Evolutionary conservation across 2,113 vertebrate species (phyloP).

Genomic region (Naja naja): DNA sequence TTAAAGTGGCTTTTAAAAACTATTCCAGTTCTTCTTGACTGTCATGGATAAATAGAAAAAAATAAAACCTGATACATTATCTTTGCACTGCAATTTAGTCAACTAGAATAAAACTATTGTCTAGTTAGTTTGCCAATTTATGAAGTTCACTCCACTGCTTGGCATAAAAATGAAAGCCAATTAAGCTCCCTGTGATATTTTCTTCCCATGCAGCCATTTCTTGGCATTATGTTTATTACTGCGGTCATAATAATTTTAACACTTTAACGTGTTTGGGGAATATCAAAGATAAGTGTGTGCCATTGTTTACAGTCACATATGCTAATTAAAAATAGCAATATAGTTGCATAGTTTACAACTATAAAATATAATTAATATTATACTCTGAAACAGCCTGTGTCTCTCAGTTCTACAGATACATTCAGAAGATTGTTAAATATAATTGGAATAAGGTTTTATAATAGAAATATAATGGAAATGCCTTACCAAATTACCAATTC

Average conservation of each 20-base stretch:
- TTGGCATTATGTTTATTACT: background rate
- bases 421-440: background rate
- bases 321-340: constrained; percentile 10
- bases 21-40: constrained; percentile 18
- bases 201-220: background rate
- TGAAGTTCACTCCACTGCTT: background rate
- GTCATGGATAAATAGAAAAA: background rate
- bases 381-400: constrained; percentile 6
- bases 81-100: constrained; percentile 8
- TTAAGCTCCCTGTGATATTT: constrained; percentile 8
- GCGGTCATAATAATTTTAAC: background rate
- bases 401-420: background rate
- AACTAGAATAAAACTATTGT: constrained; percentile 7
- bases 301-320: background rate
- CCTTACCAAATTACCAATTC: constrained; percentile 13
- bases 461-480: constrained; percentile 20
- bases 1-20: background rate
- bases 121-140: background rate
- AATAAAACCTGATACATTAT: background rate
- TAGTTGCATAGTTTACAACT: constrained; percentile 2
- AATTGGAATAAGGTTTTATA: constrained; percentile 9
- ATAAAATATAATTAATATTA: background rate
- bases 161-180: constrained; percentile 30
- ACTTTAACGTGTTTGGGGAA: background rate
- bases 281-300: constrained; percentile 13